phyloP scores from a whole-genome alignment of 2,797 vertebrate species.

The Bovichtus diacanthus region DNA sequence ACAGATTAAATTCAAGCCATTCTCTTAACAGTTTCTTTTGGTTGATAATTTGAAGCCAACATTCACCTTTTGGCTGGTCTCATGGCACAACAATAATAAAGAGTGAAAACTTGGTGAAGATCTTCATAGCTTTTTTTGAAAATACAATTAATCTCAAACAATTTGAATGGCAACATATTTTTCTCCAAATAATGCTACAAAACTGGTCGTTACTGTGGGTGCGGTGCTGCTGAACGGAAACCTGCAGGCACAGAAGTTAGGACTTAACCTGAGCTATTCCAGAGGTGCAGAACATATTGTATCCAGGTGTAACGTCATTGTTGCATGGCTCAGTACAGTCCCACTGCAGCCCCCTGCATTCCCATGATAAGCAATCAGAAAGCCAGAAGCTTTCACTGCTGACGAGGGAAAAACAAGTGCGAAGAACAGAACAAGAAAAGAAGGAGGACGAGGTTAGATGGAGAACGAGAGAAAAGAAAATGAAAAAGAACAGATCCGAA shows the following conservation, averaged over 20 bases:
- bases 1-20: slow-evolving; percentile 34
- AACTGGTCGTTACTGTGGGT: slow-evolving; percentile 25
- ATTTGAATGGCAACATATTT: slow-evolving; percentile 38
- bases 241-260: slow-evolving; percentile 51
- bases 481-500: not conserved
- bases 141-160: slow-evolving; percentile 48
- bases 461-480: not conserved
- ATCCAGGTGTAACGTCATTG: slow-evolving; percentile 18
- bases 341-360: slow-evolving; percentile 19
- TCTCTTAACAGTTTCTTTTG: slow-evolving; percentile 35
- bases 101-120: slow-evolving; percentile 10
- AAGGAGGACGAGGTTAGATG: not conserved
- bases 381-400: not conserved
- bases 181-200: slow-evolving; percentile 46
- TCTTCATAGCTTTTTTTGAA: slow-evolving; percentile 25
- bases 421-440: not conserved
- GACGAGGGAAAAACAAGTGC: not conserved
- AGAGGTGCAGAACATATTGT: slow-evolving; percentile 21
- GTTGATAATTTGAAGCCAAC: slow-evolving; percentile 55
- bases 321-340: slow-evolving; percentile 24
- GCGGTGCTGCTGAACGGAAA: slow-evolving; percentile 29
- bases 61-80: slow-evolving; percentile 69
- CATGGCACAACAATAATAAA: slow-evolving; percentile 67
- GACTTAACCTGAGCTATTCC: slow-evolving; percentile 39
- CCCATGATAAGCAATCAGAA: slow-evolving; percentile 13